phyloP scores from a whole-genome alignment of 2,888 invertebrate species.

The Noctua fimbriata region DNA sequence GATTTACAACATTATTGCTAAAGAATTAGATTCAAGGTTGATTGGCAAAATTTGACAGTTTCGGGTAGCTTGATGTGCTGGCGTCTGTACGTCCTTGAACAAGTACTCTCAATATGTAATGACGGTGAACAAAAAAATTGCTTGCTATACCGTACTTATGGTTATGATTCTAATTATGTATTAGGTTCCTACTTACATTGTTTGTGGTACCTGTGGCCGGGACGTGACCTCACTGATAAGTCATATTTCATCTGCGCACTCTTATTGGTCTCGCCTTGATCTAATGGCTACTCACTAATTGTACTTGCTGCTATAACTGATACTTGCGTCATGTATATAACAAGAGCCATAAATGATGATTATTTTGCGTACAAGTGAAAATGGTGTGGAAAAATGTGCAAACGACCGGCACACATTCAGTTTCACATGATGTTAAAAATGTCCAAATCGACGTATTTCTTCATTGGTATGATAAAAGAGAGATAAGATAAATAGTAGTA shows the following conservation, averaged over 20 bases:
- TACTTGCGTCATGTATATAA: slow-evolving; percentile 41
- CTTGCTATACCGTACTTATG: background rate
- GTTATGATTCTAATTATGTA: slow-evolving; percentile 9
- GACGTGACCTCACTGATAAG: slow-evolving; percentile 50
- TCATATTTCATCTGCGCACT: slow-evolving; percentile 51
- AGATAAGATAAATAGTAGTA: slow-evolving; percentile 17
- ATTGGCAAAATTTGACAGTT: too few relatives aligned
- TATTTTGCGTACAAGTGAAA: slow-evolving; percentile 39
- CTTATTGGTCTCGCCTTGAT: slow-evolving; percentile 64
- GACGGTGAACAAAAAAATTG: slow-evolving; percentile 27
- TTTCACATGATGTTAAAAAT: background rate
- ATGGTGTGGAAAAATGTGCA: slow-evolving; percentile 18
- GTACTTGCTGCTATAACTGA: slow-evolving; percentile 31
- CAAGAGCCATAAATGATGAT: slow-evolving; percentile 21
- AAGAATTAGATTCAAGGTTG: too few relatives aligned
- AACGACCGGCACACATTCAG: slow-evolving; percentile 4
- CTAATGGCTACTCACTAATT: slow-evolving; percentile 63
- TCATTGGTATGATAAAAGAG: slow-evolving; percentile 23
- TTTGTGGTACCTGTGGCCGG: slow-evolving; percentile 43
- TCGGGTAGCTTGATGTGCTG: too few relatives aligned
- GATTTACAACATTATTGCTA: too few relatives aligned
- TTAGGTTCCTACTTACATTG: slow-evolving; percentile 39
- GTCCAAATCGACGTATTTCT: slow-evolving; percentile 12
- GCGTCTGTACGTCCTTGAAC: slow-evolving; percentile 20
- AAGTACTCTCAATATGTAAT: slow-evolving; percentile 21